Evolutionary conservation across 2,797 vertebrate species (phyloP).

Genomic region (Jordanella pulchra): DNA sequence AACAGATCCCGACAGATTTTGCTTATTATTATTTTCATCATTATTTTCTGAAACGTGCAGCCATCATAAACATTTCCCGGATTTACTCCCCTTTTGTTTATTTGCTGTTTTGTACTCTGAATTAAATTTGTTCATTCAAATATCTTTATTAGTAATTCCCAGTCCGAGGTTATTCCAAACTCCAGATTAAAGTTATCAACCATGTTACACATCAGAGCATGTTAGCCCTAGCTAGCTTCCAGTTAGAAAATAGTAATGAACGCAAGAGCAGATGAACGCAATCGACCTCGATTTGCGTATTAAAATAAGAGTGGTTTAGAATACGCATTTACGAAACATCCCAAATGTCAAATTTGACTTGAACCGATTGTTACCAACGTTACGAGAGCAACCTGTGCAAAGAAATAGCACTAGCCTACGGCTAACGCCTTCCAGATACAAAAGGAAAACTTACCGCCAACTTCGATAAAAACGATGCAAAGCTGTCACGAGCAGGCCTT

Average conservation of each 20-base stretch:
- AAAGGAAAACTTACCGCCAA: conserved; percentile 39
- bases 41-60: neutral
- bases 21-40: too few relatives aligned
- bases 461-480: neutral
- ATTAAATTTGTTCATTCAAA: neutral
- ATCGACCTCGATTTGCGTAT: too few relatives aligned
- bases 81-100: neutral
- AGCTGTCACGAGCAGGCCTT: fast-evolving
- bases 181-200: neutral
- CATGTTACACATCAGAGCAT: neutral
- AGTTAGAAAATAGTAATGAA: neutral
- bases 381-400: neutral
- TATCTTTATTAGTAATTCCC: neutral
- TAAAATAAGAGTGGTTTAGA: neutral
- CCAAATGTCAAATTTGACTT: conserved; percentile 13
- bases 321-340: neutral
- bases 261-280: neutral
- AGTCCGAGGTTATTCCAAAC: neutral
- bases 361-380: conserved; percentile 12
- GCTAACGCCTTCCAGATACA: conserved; percentile 9
- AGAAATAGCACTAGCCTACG: conserved; percentile 37
- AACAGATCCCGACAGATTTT: too few relatives aligned
- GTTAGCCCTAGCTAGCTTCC: neutral
- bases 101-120: neutral
- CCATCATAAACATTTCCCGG: neutral